Conservation (phyloP, 2,113 vertebrate species). For the Actenoides lindsayi region DNA sequence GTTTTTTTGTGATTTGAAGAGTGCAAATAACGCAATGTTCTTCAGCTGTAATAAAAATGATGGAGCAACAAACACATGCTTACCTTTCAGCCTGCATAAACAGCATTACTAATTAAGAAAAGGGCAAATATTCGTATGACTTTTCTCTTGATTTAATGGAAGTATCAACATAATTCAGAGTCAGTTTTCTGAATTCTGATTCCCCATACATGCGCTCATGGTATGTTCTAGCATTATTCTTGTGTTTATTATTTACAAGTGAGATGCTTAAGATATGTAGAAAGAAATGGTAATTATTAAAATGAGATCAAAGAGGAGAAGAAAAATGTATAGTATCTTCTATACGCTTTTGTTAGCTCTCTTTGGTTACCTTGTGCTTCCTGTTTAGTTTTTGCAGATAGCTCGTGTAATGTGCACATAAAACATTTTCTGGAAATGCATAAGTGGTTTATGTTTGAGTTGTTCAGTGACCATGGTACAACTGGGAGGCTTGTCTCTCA, state of each 20-base stretch:
- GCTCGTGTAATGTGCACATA: neutral
- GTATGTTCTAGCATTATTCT: neutral
- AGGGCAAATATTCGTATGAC: neutral
- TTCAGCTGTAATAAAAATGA: neutral
- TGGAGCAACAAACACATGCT: neutral
- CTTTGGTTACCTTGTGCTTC: neutral
- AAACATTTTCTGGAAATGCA: neutral
- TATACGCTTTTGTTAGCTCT: neutral
- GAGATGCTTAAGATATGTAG: neutral
- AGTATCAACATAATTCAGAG: neutral
- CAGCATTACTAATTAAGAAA: neutral
- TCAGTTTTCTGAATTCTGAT: neutral
- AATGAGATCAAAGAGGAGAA: neutral
- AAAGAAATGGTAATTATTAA: neutral
- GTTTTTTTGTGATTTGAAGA: neutral
- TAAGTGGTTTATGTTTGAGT: neutral
- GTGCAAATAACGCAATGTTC: neutral
- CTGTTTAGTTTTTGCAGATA: neutral
- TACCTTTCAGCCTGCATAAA: neutral
- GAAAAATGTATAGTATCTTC: neutral
- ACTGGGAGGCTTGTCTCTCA: neutral
- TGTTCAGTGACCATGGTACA: neutral
- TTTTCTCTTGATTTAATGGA: neutral
- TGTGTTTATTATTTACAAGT: neutral
- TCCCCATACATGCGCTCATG: accelerated